phyloP scores from a whole-genome alignment of 2,797 vertebrate genomes.

The Nannoperca obscura region DNA sequence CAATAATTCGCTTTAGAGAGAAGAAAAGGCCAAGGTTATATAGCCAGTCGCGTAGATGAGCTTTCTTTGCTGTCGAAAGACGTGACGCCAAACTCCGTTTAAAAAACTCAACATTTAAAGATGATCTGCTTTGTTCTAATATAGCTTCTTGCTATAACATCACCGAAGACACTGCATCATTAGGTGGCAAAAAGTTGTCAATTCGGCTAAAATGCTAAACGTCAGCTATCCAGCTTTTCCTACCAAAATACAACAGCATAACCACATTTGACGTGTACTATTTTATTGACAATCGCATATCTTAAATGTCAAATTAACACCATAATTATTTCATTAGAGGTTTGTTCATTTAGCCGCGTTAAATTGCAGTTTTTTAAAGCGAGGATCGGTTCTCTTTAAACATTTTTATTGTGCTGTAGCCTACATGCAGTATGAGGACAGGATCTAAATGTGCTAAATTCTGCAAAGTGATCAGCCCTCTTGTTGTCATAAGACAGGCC shows the following conservation, averaged over 20 bases:
- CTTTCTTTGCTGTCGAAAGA: neutral
- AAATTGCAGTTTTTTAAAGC: neutral
- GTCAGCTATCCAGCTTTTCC: neutral
- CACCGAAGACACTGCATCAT: too few species aligned
- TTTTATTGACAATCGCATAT: neutral
- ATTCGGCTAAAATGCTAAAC: neutral
- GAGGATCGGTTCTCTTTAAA: neutral
- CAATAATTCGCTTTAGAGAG: fast-evolving
- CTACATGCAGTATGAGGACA: neutral
- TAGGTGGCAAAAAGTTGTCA: too few species aligned
- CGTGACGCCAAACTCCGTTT: constrained; percentile 7
- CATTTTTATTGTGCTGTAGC: neutral
- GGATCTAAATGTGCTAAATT: neutral
- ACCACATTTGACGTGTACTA: too few species aligned
- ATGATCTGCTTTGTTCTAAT: neutral
- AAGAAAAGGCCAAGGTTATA: constrained; percentile 32
- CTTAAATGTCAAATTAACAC: neutral
- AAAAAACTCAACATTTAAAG: neutral
- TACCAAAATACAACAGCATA: neutral
- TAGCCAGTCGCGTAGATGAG: neutral
- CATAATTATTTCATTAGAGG: too few species aligned
- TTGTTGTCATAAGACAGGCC: neutral
- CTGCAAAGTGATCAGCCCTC: neutral
- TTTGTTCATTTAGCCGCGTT: fast-evolving
- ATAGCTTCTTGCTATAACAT: neutral